A percentile compares a stretch with the other conserved stretches of the same genome.
Evolutionary conservation across 2,888 invertebrate species (phyloP).

Genomic region (Sarcophaga rosellei): DNA sequence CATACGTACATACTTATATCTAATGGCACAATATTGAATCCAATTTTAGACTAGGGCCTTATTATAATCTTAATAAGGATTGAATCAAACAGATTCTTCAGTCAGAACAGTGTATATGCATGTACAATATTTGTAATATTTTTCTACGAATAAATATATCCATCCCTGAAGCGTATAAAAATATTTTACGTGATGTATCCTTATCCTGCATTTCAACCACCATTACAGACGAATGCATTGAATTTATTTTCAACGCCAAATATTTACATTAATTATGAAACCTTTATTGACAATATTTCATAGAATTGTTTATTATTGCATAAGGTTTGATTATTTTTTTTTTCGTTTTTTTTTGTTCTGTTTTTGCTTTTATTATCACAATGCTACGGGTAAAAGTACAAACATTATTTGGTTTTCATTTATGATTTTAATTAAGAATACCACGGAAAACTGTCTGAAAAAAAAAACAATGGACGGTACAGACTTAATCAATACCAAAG

Average conservation of each 20-base stretch:
- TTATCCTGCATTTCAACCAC: too few relatives aligned
- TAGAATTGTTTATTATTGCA: slow-evolving; percentile 15
- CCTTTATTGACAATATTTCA: slow-evolving; percentile 60
- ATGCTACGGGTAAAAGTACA: neutral
- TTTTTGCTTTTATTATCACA: neutral
- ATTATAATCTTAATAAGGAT: too few relatives aligned
- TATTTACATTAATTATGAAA: slow-evolving; percentile 60
- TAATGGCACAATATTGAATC: too few relatives aligned
- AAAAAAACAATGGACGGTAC: neutral
- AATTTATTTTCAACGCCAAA: slow-evolving; percentile 40
- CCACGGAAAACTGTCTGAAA: neutral
- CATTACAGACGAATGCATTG: neutral
- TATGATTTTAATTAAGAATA: neutral
- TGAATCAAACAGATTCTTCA: too few relatives aligned
- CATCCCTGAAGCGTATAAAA: too few relatives aligned
- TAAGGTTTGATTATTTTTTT: neutral
- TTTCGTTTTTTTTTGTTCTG: neutral
- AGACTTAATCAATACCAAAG: neutral
- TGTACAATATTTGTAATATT: too few relatives aligned
- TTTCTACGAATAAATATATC: too few relatives aligned
- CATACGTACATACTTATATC: too few relatives aligned
- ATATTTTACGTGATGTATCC: too few relatives aligned
- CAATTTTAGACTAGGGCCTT: too few relatives aligned
- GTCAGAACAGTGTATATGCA: too few relatives aligned
- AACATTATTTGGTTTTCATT: neutral